Base-by-base conservation (phyloP, 2,797 vertebrate genomes). In the Crotalus adamanteus region DNA sequence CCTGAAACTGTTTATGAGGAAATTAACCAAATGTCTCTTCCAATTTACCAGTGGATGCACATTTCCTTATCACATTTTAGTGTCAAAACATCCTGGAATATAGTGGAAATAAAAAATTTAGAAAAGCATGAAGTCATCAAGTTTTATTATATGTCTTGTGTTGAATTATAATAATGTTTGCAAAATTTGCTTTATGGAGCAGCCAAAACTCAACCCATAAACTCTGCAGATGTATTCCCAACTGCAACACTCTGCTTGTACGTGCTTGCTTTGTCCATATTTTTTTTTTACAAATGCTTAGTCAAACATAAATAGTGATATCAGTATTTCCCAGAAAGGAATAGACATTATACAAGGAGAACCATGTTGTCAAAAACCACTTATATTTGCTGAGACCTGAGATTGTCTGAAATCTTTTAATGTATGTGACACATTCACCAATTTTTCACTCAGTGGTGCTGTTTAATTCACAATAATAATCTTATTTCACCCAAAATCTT, bases 101-200 rank as follows among this genome's bases (percentile, higher is more conserved):
- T 89, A 63, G 53, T 92, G 22, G 42, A 88, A 20, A 86, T 89
- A 42, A 92, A 89, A 3, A 59, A n/a, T 57, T 92, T 85, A 63
- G 73, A 63, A 89, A 92, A 92, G 87, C 87, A 92, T 18, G 53
- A 88, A 53, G 85, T 61, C 28, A 4, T 18, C 53, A 87, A 73
- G 86, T 14, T 85, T 63, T 85, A n/a, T 89, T 37, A 85, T 89
- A 22, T 89, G 37, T 22, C n/a, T 61, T 89, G 22, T 85, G 42
- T 31, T 85, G n/a, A 26, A 13, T 86, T 22, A 37, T 47, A 55
- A 9, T 13, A 69, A 57, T 73, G 87, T 65, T 42, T 92, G 63
- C 87, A 51, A 89, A 55, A 51, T 88, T 85, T 63, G 20, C 42
- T 63, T 61, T 89, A n/a, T 92, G 56, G 12, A 22, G n/a, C 7